Conservation (phyloP, 2,797 vertebrate species). For the Numenius phaeopus region DNA sequence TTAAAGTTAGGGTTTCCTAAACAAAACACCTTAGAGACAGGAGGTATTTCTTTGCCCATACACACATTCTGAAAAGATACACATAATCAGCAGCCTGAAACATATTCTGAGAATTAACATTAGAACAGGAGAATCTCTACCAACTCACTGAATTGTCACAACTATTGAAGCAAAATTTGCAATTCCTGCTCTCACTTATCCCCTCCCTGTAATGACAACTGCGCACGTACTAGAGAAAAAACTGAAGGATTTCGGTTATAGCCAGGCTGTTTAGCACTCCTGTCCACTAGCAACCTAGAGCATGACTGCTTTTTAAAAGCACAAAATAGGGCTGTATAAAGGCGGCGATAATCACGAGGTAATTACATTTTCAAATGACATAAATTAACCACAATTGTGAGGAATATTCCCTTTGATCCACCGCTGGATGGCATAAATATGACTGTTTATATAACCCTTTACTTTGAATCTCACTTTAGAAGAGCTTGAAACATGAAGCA, state of each 20-base stretch:
- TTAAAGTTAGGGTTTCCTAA: constrained; percentile 17
- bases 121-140: neutral
- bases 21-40: neutral
- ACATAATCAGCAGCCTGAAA: neutral
- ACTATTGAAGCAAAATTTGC: neutral
- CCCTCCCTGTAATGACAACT: neutral
- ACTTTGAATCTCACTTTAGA: constrained; percentile 56
- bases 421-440: constrained; percentile 42
- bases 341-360: constrained; percentile 5
- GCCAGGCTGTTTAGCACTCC: neutral
- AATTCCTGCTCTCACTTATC: neutral
- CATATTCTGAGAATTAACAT: neutral
- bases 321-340: neutral
- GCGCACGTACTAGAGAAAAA: neutral
- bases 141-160: neutral
- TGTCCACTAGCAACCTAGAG: neutral
- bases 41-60: neutral
- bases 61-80: neutral
- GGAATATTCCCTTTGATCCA: constrained; percentile 64
- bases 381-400: constrained; percentile 63
- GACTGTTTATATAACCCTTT: constrained; percentile 58
- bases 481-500: constrained; percentile 49
- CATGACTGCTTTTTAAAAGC: neutral
- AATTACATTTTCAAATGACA: constrained; percentile 67
- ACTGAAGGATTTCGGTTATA: neutral